Conservation (phyloP, 2,113 vertebrate species). For the Pseudopipra pipra region DNA sequence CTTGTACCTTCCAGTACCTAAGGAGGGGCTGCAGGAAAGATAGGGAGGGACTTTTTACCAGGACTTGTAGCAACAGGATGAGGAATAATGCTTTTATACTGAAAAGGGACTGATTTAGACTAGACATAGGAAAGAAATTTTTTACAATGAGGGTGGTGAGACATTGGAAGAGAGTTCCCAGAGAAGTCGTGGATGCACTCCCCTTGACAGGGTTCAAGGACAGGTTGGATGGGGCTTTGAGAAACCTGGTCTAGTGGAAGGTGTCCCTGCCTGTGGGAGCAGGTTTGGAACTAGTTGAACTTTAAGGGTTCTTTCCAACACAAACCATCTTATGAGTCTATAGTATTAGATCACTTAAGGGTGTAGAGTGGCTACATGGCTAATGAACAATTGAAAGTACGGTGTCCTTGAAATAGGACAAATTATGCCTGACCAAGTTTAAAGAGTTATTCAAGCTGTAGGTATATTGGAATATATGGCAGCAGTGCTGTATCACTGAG, state of each 20-base stretch:
- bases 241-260: background rate
- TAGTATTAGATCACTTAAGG: background rate
- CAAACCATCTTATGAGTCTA: background rate
- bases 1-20: background rate
- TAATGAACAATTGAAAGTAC: background rate
- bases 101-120: background rate
- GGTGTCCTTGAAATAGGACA: background rate
- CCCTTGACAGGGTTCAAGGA: background rate
- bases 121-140: background rate
- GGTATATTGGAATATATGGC: background rate
- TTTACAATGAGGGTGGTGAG: background rate
- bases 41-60: background rate
- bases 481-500: background rate
- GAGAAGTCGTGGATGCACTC: accelerated
- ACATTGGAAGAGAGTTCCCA: background rate
- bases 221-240: background rate
- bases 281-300: background rate
- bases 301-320: background rate
- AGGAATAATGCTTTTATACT: background rate
- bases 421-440: background rate
- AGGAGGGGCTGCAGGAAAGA: accelerated
- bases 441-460: background rate
- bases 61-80: background rate
- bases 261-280: background rate
- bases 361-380: background rate